These are phyloP conservation scores for Cryptoprocta ferox DNA, from an alignment of 2,797 vertebrate genomes.

Conservation along the genomic window DNA sequence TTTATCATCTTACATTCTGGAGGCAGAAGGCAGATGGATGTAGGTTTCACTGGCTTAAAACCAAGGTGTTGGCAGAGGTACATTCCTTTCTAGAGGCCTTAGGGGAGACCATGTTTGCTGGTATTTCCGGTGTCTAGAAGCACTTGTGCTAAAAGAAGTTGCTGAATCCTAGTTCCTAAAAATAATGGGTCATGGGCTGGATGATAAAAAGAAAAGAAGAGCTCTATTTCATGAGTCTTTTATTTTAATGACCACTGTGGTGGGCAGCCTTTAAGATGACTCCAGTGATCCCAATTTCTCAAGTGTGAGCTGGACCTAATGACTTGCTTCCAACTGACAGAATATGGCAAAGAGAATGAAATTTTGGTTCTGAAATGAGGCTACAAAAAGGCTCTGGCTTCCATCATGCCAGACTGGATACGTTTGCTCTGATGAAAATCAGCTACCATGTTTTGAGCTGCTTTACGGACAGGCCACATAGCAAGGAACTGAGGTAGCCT, in stretches of 20 bases:
- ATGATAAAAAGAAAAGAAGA: conserved; percentile 18
- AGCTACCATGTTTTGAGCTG: not conserved
- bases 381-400: not conserved
- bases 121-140: not conserved
- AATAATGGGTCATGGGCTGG: not conserved
- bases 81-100: not conserved
- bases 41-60: not conserved
- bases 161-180: not conserved
- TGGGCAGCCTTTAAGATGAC: not conserved
- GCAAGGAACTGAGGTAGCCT: not conserved
- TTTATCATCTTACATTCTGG: not conserved
- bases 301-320: not conserved
- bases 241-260: not conserved
- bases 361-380: not conserved
- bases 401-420: not conserved
- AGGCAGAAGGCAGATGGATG: not conserved
- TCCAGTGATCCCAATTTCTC: not conserved
- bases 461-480: not conserved
- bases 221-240: not conserved
- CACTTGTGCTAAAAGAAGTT: not conserved
- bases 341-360: not conserved
- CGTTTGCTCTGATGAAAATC: conserved; percentile 15
- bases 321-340: not conserved
- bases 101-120: not conserved
- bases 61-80: not conserved